Base-by-base conservation (phyloP, 2,113 vertebrate species). In the Vanacampus margaritifer region DNA sequence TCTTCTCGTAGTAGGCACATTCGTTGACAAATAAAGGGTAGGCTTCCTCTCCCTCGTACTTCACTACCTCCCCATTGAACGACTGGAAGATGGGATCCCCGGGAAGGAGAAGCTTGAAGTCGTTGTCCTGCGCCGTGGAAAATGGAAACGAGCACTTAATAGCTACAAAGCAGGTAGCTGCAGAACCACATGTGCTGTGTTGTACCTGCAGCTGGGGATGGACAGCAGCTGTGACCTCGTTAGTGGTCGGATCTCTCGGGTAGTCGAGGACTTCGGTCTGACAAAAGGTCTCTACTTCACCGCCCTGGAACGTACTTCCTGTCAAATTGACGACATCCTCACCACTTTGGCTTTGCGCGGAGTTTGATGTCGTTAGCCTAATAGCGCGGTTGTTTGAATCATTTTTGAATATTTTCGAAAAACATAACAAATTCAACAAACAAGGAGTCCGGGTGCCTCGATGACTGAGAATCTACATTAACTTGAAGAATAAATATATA, bases 1-100 rank as follows among this genome's bases (percentile, higher is more conserved):
- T 89, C 72, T 92, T 92, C 77, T 93, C 91, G 5, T 93, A 93
- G 80, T 93, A 93, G 19, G 92, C 90, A 17, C 87, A 82, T 61
- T 93, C 91, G 8, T 93, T 93, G 21, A 93, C 66, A 68, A 93
- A 93, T 64, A 88, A 62, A 13, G 91, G 85, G 79, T 90, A 85
- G 65, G 91, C 83, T 39, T 79, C 87, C 24, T 88, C 84, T 10
- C 84, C 91, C 4, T 88, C 78, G 0, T 92, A 81, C 35, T 24
- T 78, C 67, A 92, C 54, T 0, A 72, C 88, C 65, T 93, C 85
- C 7, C 91, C 89, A 12, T 79, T 76, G 79, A 93, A 91, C 1
- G 74, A 74, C 79, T 68, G 75, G 78, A 93, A 93, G 3, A 86
- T 35, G 1, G 92, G 90, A 67, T 90, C 89, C 0, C 90, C 92